phyloP scores from a whole-genome alignment of 2,113 vertebrate species.

The Lepisosteus oculatus region DNA sequence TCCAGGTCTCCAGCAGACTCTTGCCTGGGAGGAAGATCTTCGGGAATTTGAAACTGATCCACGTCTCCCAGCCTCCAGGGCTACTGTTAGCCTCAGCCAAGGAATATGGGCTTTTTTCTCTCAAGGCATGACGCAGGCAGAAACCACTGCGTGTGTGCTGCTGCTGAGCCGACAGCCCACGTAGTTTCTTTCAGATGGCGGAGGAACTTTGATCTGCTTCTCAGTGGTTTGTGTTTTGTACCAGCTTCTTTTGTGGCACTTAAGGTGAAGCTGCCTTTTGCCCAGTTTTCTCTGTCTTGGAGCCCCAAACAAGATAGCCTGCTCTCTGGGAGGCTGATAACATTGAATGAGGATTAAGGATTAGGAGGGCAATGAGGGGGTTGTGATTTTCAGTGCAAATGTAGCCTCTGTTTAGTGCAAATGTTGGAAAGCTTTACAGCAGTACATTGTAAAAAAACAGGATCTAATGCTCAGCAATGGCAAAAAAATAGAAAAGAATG shows the following conservation, averaged over 20 bases:
- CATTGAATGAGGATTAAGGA: neutral
- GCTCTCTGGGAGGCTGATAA: neutral
- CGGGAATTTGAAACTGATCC: constrained; percentile 26
- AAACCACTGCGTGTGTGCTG: neutral
- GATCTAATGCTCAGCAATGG: neutral
- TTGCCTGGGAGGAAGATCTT: constrained; percentile 29
- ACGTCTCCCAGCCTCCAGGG: neutral
- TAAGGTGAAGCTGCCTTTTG: neutral
- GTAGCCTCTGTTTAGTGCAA: neutral
- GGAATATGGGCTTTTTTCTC: constrained; percentile 7
- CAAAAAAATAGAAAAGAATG: constrained; percentile 1
- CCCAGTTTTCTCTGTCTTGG: neutral
- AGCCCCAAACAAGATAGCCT: neutral
- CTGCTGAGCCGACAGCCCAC: neutral
- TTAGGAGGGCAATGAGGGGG: neutral
- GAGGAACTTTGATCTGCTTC: neutral
- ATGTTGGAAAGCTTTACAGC: no score
- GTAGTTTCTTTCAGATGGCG: neutral
- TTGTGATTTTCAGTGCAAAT: neutral
- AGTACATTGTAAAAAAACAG: constrained; percentile 2
- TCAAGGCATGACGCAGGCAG: neutral
- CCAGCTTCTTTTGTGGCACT: neutral
- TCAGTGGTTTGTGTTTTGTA: neutral
- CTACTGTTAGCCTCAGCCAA: constrained; percentile 21
- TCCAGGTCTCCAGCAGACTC: neutral